Percentiles rank a stretch among this genome's conserved stretches.
phyloP scores from a whole-genome alignment of 2,888 invertebrate species.

The Volucella zonaria region DNA sequence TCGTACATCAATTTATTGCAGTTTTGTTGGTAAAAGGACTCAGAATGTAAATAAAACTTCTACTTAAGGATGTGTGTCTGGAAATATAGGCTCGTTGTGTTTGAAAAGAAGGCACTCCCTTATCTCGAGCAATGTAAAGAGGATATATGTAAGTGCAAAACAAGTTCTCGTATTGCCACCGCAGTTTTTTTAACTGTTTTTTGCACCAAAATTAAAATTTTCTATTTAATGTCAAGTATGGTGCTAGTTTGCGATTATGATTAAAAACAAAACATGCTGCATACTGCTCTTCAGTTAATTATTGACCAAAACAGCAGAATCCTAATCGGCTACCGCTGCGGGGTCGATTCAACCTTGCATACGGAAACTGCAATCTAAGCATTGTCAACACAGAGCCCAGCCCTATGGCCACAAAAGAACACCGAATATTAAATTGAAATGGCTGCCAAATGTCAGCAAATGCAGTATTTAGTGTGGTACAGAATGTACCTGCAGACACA shows the following conservation, averaged over 20 bases:
- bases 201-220: neutral
- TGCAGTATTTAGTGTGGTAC: conserved; percentile 31
- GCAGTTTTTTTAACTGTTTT: too few species aligned
- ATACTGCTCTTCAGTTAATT: conserved; percentile 47
- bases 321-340: conserved; percentile 35
- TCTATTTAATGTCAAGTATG: neutral
- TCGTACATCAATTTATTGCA: too few species aligned
- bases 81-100: too few species aligned
- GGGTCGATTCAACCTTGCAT: conserved; percentile 1
- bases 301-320: conserved; percentile 42
- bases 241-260: conserved; percentile 1
- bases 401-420: neutral
- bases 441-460: conserved; percentile 41
- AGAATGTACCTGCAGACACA: conserved; percentile 49
- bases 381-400: conserved; percentile 30
- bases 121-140: too few species aligned
- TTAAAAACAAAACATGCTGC: conserved; percentile 45
- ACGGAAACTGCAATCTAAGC: conserved; percentile 30
- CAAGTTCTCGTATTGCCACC: too few species aligned
- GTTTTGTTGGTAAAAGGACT: too few species aligned
- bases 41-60: too few species aligned
- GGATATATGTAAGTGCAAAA: too few species aligned
- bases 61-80: too few species aligned
- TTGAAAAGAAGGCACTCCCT: too few species aligned
- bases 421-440: conserved; percentile 38